Base-by-base conservation (phyloP, 2,113 vertebrate species). In the Macquaria australasica region DNA sequence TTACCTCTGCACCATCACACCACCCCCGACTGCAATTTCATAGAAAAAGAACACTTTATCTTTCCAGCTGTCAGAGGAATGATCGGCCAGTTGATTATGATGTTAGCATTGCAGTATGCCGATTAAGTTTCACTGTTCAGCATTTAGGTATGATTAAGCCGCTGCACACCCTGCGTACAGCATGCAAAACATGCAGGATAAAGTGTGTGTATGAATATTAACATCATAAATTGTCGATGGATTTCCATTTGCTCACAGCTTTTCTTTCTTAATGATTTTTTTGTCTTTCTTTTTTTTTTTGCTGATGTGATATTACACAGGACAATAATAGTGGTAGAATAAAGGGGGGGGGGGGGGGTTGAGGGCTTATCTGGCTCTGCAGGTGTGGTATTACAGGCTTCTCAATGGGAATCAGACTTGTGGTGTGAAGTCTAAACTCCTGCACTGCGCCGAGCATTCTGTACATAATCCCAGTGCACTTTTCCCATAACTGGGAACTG, bases 341-440 rank as follows among this genome's bases (percentile, higher is more conserved):
- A 88, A 89, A 87, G 86, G 73, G 64, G 64, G 82, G 87, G 90
- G 86, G 73, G 64, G 64, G 82, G 87, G 90, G 88, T 89, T 89
- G 85, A 81, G 73, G 82, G 90, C 87, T 93, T 90, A 94, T 94
- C 93, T 83, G 21, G 63, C 91, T 79, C 77, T 84, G 88, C 90
- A 94, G 92, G 89, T 92, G 85, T 84, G 84, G 84, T 73, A 88
- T 92, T 90, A 88, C 89, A 87, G 86, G 59, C 81, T 77, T 86
- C 87, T 91, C 87, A 80, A 86, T 82, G 73, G 75, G 84, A 87
- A 87, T 88, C 88, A 41, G 77, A 82, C 77, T 63, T 84, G 79
- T 73, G 80, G 82, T 91, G 91, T 89, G 87, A 86, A 88, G 84
- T 90, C 77, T 90, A 89, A 91, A 81, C 89, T 84, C 45, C 77